These are phyloP conservation scores for Palloptera scutellata DNA, from an alignment of 2,888 invertebrate species.

Conservation along the genomic window DNA sequence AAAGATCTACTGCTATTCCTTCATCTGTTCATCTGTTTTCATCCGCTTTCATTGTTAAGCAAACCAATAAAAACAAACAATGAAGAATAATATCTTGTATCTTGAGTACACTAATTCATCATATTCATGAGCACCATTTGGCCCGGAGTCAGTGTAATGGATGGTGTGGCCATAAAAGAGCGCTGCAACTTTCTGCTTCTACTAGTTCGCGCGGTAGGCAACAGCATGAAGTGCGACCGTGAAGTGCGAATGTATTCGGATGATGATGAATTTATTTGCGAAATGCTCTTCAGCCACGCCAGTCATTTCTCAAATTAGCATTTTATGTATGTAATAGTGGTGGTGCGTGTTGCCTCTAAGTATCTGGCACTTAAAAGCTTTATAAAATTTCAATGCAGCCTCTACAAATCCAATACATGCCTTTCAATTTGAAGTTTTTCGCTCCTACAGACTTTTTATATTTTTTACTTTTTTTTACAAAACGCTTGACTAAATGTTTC, in stretches of 20 bases:
- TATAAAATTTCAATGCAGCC: not conserved
- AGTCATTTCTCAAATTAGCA: conserved; percentile 16
- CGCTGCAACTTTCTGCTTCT: no score
- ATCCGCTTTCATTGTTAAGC: conserved; percentile 8
- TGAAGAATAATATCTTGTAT: conserved; percentile 10
- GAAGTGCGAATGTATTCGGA: no score
- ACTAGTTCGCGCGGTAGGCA: no score
- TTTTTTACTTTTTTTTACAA: not conserved
- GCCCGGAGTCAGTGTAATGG: not conserved
- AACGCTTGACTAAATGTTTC: conserved; percentile 26
- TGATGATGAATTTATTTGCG: no score
- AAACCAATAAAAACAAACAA: no score
- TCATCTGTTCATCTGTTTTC: not conserved
- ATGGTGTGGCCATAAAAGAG: not conserved
- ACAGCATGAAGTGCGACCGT: no score
- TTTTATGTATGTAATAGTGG: not conserved
- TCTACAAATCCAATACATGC: conserved; percentile 9
- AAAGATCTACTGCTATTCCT: not conserved
- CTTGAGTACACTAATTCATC: conserved; percentile 30
- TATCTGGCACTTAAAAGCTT: conserved; percentile 23
- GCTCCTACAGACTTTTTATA: not conserved
- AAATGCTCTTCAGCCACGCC: no score
- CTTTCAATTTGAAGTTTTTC: not conserved
- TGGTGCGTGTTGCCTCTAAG: conserved; percentile 3
- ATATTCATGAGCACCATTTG: conserved; percentile 35